phyloP scores from a whole-genome alignment of 2,797 vertebrate genomes.

The Gymnothorax javanicus region DNA sequence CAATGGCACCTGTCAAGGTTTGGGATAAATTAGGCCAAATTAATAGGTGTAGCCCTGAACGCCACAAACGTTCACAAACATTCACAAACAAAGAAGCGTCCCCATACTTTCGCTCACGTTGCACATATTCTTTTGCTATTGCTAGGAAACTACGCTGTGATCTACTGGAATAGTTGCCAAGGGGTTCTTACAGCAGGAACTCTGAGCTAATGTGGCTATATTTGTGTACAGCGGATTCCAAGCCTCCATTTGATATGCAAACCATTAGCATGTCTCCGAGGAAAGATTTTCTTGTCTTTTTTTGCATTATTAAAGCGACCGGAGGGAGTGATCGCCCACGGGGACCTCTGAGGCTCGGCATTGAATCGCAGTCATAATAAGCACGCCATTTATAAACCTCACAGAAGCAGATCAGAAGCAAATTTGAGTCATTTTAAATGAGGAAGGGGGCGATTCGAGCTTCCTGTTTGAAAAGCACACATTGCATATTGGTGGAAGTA shows the following conservation, averaged over 20 bases:
- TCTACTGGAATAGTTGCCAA: not conserved
- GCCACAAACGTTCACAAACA: too few relatives aligned
- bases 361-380: not conserved
- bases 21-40: too few relatives aligned
- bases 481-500: not conserved
- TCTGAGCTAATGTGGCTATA: not conserved
- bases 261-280: not conserved
- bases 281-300: not conserved
- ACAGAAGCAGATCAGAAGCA: constrained; percentile 5
- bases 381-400: not conserved
- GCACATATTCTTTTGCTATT: not conserved
- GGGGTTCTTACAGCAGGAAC: not conserved
- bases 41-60: too few relatives aligned
- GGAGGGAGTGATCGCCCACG: not conserved
- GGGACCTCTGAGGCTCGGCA: not conserved
- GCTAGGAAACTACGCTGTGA: not conserved
- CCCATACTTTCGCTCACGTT: too few relatives aligned
- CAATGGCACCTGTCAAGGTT: too few relatives aligned
- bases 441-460: not conserved
- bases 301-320: not conserved
- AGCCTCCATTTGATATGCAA: constrained; percentile 14
- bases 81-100: too few relatives aligned
- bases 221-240: not conserved
- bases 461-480: not conserved
- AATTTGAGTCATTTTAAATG: not conserved